phyloP scores from a whole-genome alignment of 2,797 vertebrate genomes.

The Phaenicophaeus curvirostris region DNA sequence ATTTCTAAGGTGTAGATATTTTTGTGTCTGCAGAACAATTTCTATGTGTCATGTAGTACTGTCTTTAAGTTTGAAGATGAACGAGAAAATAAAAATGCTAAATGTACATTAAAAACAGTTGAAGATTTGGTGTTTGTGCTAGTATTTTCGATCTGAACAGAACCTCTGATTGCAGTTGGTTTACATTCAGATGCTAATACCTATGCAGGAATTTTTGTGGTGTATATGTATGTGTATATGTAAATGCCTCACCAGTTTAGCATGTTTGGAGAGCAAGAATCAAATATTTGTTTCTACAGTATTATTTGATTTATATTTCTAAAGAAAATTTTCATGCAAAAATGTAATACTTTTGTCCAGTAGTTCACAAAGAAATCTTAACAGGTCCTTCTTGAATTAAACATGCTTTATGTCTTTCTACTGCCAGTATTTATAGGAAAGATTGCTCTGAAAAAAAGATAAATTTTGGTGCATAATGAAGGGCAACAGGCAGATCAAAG shows the following conservation, averaged over 20 bases:
- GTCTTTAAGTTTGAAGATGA: neutral
- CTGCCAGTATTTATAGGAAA: neutral
- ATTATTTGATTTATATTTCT: neutral
- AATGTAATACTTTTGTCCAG: neutral
- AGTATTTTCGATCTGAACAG: neutral
- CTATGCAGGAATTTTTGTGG: neutral
- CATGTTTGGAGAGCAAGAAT: neutral
- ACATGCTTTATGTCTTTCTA: neutral
- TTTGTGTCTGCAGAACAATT: neutral
- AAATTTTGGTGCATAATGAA: neutral
- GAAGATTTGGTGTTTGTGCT: neutral
- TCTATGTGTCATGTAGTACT: neutral
- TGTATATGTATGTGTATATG: neutral
- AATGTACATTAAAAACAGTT: neutral
- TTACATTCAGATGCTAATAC: neutral
- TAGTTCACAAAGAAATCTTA: neutral
- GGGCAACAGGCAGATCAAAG: neutral
- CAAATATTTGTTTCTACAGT: neutral
- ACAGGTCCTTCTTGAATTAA: neutral
- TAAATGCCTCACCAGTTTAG: neutral
- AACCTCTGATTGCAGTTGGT: neutral
- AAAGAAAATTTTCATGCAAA: neutral
- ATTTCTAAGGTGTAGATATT: neutral
- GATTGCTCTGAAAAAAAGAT: neutral
- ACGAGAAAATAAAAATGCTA: neutral